Evolutionary conservation across 2,888 invertebrate genomes (phyloP).

Genomic region (Tortricodes alternella): DNA sequence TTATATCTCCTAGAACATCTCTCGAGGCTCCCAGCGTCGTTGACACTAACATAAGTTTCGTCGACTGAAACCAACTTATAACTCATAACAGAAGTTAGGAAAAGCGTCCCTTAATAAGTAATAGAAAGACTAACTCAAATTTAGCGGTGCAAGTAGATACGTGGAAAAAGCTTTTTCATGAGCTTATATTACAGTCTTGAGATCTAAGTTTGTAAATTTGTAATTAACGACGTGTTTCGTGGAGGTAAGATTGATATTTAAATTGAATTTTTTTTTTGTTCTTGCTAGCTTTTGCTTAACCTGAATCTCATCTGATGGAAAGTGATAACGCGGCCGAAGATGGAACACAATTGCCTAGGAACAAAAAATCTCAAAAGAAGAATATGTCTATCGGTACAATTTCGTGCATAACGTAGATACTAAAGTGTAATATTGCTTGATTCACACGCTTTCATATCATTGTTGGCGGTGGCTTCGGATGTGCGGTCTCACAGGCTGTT

Average conservation of each 20-base stretch:
- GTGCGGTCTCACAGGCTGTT: too few species aligned
- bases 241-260: neutral
- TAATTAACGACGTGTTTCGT: neutral
- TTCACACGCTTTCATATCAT: too few species aligned
- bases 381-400: too few species aligned
- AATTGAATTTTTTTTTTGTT: too few species aligned
- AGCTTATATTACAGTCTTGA: neutral
- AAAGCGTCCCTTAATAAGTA: constrained; percentile 30
- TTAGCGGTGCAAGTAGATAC: constrained; percentile 17
- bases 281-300: too few species aligned
- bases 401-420: too few species aligned
- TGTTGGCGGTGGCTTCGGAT: too few species aligned
- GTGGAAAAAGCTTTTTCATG: constrained; percentile 13
- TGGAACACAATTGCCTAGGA: too few species aligned
- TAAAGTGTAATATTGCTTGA: too few species aligned
- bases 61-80: constrained; percentile 26
- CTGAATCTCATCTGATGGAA: too few species aligned
- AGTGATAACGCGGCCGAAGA: too few species aligned
- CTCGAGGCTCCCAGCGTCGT: constrained; percentile 22
- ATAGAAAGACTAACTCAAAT: constrained; percentile 24
- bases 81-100: constrained; percentile 28
- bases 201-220: neutral
- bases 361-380: too few species aligned
- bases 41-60: constrained; percentile 31
- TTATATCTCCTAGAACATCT: constrained; percentile 26